A percentile compares a stretch with the other conserved stretches of the same genome.
Conservation (phyloP, 2,797 vertebrate genomes). For the Sebastes elongatus region DNA sequence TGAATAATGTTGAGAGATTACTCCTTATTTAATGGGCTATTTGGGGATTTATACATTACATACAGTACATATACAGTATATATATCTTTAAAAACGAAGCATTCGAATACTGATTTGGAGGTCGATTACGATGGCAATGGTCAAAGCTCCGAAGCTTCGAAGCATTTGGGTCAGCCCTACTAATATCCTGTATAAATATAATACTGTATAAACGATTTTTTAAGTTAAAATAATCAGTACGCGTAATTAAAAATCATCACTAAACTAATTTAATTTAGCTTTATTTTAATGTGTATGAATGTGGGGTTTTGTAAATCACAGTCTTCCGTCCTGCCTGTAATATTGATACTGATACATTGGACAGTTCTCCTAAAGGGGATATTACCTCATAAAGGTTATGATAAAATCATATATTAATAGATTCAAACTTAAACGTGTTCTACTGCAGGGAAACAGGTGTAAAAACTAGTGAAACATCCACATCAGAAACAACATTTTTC, state of each 20-base stretch:
- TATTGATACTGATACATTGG: neutral
- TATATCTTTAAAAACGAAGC: too few relatives aligned
- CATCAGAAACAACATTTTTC: slow-evolving; percentile 5
- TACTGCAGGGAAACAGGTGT: neutral
- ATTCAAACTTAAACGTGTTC: neutral
- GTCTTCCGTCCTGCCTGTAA: neutral
- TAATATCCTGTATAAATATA: too few relatives aligned
- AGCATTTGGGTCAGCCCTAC: too few relatives aligned
- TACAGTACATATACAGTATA: too few relatives aligned
- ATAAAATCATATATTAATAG: neutral
- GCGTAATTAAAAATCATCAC: neutral
- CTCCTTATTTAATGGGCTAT: too few relatives aligned
- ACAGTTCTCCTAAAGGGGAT: neutral
- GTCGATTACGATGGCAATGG: too few relatives aligned
- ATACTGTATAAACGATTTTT: neutral
- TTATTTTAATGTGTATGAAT: neutral
- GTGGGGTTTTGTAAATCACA: neutral
- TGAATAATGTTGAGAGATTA: too few relatives aligned
- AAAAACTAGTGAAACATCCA: neutral
- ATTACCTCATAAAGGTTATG: neutral
- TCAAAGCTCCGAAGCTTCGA: too few relatives aligned
- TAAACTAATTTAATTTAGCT: neutral
- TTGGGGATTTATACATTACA: fast-evolving
- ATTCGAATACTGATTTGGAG: too few relatives aligned
- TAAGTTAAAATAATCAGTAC: neutral